A percentile compares a stretch with the other conserved stretches of the same genome.
Evolutionary conservation across 2,888 invertebrate genomes (phyloP).

Genomic region (Perizoma affinitatum): DNA sequence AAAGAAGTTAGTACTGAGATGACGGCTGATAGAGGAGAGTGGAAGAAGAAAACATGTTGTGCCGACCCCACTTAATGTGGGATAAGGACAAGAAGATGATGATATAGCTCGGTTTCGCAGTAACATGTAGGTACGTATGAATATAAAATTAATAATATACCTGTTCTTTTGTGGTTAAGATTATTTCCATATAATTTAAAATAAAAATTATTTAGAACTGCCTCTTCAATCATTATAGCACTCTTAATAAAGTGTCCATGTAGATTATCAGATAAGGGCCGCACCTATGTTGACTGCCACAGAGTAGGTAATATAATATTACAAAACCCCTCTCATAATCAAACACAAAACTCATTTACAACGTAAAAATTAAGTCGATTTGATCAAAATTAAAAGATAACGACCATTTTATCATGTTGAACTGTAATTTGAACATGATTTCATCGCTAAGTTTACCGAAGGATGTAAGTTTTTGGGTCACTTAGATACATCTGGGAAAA

Average conservation of each 20-base stretch:
- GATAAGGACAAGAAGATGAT: too few species aligned
- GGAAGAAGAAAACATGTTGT: too few species aligned
- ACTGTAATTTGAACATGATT: constrained; percentile 56
- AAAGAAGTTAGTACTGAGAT: too few species aligned
- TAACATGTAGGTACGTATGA: too few species aligned
- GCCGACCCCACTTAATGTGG: too few species aligned
- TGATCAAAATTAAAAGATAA: constrained; percentile 61
- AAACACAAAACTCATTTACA: constrained; percentile 24
- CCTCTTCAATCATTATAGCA: neutral
- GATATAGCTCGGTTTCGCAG: too few species aligned
- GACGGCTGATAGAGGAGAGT: too few species aligned
- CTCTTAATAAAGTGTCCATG: constrained; percentile 20
- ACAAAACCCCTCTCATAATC: constrained; percentile 29
- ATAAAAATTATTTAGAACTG: neutral
- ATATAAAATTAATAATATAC: too few species aligned
- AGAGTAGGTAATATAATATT: constrained; percentile 40
- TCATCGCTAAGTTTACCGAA: constrained; percentile 54
- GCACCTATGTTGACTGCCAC: constrained; percentile 55
- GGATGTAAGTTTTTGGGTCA: constrained; percentile 58
- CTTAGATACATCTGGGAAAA: constrained; percentile 12
- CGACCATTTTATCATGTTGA: constrained; percentile 62
- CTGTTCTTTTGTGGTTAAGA: too few species aligned
- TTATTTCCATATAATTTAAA: too few species aligned
- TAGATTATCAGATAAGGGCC: constrained; percentile 61
- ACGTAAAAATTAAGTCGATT: too few species aligned